Base-by-base conservation (phyloP, 1,140 invertebrate species). In the Drosophila ficusphila region DNA sequence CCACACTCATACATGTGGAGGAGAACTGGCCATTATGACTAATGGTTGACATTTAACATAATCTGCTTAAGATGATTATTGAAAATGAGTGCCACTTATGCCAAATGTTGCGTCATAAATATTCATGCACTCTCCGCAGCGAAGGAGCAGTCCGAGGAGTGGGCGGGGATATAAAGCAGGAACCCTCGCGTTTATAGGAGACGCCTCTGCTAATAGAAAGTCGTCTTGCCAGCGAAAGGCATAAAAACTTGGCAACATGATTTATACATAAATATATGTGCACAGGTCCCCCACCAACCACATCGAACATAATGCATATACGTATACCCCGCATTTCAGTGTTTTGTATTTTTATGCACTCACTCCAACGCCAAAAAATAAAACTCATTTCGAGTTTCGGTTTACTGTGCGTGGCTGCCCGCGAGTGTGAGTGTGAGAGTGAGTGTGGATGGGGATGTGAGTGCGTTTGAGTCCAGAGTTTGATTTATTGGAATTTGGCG, bases 31-130 rank as follows among this genome's bases (percentile, higher is more conserved):
- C 82, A 88, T 88, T 88, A 88, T 88, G 82, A 88, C 82, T 88
- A 88, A 88, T 88, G 82, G 83, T 88, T 88, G 82, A 88, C 82
- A 88, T 88, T 88, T 88, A 88, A 82, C 82, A 82, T 88, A 88
- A 88, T 88, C 82, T 88, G 82, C 82, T 88, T 88, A 88, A 88
- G 82, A 88, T 88, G 82, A 88, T 88, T 88, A 88, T 88, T 88
- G 82, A 88, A 88, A 88, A 88, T 88, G 82, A 88, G 82, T 88
- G 78, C 78, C 82, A 88, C 82, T 88, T 88, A 88, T 78, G 82
- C 82, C 82, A 82, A 88, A 88, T 88, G 82, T 88, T 88, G 78
- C 77, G 81, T 88, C 82, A 88, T 88, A 88, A 88, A 88, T 88
- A 88, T 88, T 88, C 82, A 88, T 88, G 82, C 81, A 88, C 77